Base-by-base conservation (phyloP, 2,888 invertebrate genomes). In the Rhamphomyia laevipes region DNA sequence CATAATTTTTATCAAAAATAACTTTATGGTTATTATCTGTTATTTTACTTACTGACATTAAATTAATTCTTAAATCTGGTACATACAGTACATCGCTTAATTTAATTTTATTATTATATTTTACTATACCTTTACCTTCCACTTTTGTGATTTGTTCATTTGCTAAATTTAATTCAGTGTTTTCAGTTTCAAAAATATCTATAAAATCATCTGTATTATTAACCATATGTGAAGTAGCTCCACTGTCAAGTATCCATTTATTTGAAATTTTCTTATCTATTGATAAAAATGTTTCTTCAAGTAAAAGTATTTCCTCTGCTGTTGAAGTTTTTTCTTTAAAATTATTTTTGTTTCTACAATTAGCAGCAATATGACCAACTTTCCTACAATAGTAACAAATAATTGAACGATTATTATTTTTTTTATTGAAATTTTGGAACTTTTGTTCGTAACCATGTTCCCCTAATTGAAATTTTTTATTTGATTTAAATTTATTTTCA, bases 191-290 rank as follows among this genome's bases (percentile, higher is more conserved):
- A 7, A 31, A 13, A 2, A 49, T 17, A 1, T 45, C 21, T 3
- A 13, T n/a, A 18, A 49, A 49, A 12, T 45, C 18, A 2, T 13
- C 2, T 18, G 5, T 31, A 1, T 17, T 4, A 9, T 31, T 43
- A 6, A 43, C 43, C 50, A 50, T 46, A 16, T 50, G 50, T 3
- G 50, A 50, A 4, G 46, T 30, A 10, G 50, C 50, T 2, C 50
- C 46, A 13, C 46, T n/a, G 15, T 50, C 43, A 13, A 50, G 7
- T 12, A 46, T 46, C 50, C 50, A 50, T 21, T 17, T 41, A 3
- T 21, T n/a, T 23, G n/a, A 35, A 3, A 33, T 3, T 5, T 33
- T 21, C 4, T 21, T 21, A 21, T 21, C 4, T 21, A 4, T 21
- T 21, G 21, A 21, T 21, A 21, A 21, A 21, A 21, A 21, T 21